Evolutionary conservation across 2,888 invertebrate species (phyloP), one percentile per base, ranked within the genome.

Genomic region (Thymelicus lineola): DNA sequence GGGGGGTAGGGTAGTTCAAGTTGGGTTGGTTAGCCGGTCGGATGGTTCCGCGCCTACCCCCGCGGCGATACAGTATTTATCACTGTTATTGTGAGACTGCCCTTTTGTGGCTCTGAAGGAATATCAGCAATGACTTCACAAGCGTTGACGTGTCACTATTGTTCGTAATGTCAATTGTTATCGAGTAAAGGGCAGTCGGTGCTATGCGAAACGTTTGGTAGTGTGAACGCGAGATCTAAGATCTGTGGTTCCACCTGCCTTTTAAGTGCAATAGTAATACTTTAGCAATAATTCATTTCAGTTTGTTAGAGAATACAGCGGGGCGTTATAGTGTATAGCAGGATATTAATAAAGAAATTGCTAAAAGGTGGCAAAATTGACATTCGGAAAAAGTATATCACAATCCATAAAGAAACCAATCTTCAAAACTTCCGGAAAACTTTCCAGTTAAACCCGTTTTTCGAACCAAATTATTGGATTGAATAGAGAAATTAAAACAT

Each of bases 11-110:
- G 81, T 59, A 76, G 88, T 70, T 84, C 85, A 75, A 72, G 72
- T 72, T 74, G 73, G 66, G 76, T 67, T 85, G 85, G 88, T 72
- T 70, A 62, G 80, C 83, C 35, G 63, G 48, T 82, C 82, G 80
- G 82, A 80, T 79, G 77, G 82, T 81, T 83, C 80, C 81, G 82
- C 83, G 84, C 82, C 83, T 84, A 80, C 80, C 90, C 91, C 89
- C 79, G 80, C 74, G 86, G 91, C 90, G 79, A 85, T 86, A 77
- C 78, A 79, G 87, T 87, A 87, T 90, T 89, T 90, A 90, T 90
- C 89, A 89, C 86, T 87, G 81, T 82, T 81, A 85, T 88, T 89
- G 87, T 88, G 80, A 77, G 80, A 80, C 82, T 82, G 84, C 85
- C 86, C 86, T 88, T 87, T 80, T 83, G 79, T 80, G 75, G 75